Conservation (phyloP, 1,140 invertebrate genomes). For the Drosophila melanogaster region Release_6_plus_ISO1_MT NT_037436.4:15237501-15238000, state of each 20-base stretch:
- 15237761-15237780: conserved; percentile 96
- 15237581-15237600: conserved; percentile 92
- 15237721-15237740: conserved; percentile 92
- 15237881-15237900: conserved; percentile 93
- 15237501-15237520: conserved; percentile 93
- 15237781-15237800: conserved; percentile 94
- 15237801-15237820: conserved; percentile 97
- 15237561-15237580: conserved; percentile 95
- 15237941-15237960: conserved; percentile 93
- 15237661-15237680: conserved; percentile 94
- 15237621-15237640: conserved; percentile 95
- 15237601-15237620: conserved; percentile 92
- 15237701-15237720: conserved; percentile 94
- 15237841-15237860: conserved; percentile 95
- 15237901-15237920: conserved; percentile 93
- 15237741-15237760: conserved; percentile 94
- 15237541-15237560: conserved; percentile 92
- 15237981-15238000: conserved; percentile 95
- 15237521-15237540: conserved; percentile 91
- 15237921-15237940: conserved; percentile 94
- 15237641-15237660: conserved; percentile 92
- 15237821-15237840: conserved; percentile 94
- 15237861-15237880: conserved; percentile 95
- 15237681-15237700: conserved; percentile 93
- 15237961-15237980: conserved; percentile 93